A percentile compares a stretch with the other conserved stretches of the same genome.
Evolutionary conservation across 2,888 invertebrate species (phyloP).

Genomic region (Sacculina carcini): DNA sequence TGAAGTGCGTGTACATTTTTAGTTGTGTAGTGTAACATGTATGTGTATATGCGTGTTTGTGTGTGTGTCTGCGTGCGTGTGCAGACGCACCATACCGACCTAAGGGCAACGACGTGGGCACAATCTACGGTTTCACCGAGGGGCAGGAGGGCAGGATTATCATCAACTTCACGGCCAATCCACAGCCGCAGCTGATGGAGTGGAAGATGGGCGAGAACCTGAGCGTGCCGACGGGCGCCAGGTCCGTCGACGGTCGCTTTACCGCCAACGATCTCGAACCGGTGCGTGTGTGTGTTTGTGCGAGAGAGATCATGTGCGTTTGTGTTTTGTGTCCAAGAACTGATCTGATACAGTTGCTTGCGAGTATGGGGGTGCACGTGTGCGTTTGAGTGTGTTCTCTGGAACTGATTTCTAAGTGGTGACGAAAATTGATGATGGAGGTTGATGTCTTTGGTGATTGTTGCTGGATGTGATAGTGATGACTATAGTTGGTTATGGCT

Average conservation of each 20-base stretch:
- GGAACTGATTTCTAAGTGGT: too few relatives aligned
- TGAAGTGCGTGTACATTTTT: too few relatives aligned
- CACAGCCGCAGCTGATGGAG: background rate
- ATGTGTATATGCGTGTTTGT: background rate
- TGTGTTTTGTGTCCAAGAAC: too few relatives aligned
- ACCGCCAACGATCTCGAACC: background rate
- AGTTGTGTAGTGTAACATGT: background rate
- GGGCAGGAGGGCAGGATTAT: background rate
- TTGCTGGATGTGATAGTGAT: too few relatives aligned
- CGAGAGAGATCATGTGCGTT: too few relatives aligned
- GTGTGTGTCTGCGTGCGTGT: background rate
- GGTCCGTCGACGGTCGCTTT: background rate
- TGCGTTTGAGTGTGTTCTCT: too few relatives aligned
- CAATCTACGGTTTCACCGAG: background rate
- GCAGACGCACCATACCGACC: background rate
- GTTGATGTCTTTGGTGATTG: too few relatives aligned
- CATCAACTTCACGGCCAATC: conserved; percentile 1
- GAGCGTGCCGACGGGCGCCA: background rate
- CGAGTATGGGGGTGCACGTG: too few relatives aligned
- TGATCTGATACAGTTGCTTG: too few relatives aligned
- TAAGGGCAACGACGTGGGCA: background rate
- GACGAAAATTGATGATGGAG: too few relatives aligned
- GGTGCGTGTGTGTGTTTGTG: background rate
- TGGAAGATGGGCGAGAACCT: background rate
- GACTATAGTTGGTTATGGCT: too few relatives aligned